phyloP scores from a whole-genome alignment of 2,113 vertebrate species.

The Callaeas wilsoni region DNA sequence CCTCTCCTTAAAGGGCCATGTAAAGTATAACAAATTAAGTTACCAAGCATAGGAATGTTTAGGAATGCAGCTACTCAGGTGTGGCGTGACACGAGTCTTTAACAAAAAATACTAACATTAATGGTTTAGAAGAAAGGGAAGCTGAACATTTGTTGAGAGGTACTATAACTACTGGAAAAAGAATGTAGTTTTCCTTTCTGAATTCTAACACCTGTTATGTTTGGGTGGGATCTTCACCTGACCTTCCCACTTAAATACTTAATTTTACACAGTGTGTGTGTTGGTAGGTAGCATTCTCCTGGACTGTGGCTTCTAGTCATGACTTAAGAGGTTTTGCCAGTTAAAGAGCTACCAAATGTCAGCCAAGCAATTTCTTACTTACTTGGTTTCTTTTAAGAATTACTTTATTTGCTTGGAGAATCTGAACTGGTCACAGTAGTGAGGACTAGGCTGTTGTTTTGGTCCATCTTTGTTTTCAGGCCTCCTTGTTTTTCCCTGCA shows the following conservation, averaged over 20 bases:
- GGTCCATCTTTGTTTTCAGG: background rate
- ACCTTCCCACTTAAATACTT: background rate
- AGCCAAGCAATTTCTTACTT: background rate
- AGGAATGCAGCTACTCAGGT: background rate
- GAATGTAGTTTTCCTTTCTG: background rate
- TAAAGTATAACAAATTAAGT: background rate
- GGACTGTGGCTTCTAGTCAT: background rate
- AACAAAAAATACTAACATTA: background rate
- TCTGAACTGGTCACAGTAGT: background rate
- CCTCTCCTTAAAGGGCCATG: background rate
- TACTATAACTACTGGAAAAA: background rate
- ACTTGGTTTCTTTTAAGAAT: background rate
- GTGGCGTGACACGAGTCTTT: rapidly evolving
- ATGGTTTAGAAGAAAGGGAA: background rate
- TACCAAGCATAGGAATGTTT: background rate
- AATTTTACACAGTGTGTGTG: background rate
- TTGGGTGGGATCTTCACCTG: background rate
- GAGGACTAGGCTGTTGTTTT: background rate
- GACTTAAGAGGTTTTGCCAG: background rate
- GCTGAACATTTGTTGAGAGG: background rate
- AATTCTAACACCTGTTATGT: background rate
- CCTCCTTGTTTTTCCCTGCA: background rate
- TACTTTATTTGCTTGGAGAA: background rate
- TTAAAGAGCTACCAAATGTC: background rate
- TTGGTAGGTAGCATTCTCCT: background rate